Conservation (phyloP, 2,113 vertebrate genomes). For the Glareola pratincola region DNA sequence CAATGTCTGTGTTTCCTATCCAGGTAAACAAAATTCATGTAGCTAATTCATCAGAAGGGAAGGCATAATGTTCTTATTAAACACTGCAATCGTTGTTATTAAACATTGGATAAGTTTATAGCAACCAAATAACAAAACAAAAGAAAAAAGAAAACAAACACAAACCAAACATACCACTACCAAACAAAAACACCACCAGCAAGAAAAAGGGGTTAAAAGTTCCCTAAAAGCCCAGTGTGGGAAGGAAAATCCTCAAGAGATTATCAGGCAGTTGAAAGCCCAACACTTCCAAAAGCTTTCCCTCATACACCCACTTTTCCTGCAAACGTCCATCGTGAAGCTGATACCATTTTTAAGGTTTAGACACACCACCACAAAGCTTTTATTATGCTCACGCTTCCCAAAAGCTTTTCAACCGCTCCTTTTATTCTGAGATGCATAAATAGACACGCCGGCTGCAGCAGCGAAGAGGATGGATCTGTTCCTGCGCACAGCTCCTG, state of each 20-base stretch:
- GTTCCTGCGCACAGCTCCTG: fast-evolving
- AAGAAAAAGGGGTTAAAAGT: background rate
- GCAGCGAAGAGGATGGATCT: background rate
- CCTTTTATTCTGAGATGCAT: background rate
- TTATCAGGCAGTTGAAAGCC: background rate
- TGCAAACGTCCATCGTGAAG: background rate
- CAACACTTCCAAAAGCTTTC: background rate
- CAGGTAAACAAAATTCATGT: background rate
- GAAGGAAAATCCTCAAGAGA: background rate
- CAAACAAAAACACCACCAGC: fast-evolving
- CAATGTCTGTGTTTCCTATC: background rate
- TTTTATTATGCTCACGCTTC: background rate
- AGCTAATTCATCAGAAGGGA: background rate
- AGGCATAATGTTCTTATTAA: background rate
- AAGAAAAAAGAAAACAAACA: background rate
- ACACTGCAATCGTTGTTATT: background rate
- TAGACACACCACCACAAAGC: background rate
- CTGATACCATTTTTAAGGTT: background rate
- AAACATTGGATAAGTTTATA: background rate
- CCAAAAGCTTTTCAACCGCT: background rate
- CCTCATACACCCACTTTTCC: background rate
- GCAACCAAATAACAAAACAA: background rate
- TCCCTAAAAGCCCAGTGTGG: background rate
- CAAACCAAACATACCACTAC: background rate
- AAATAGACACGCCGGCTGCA: fast-evolving